These are phyloP conservation scores for Drosophila paracracens DNA, from an alignment of 2,888 invertebrate genomes.

Conservation along the genomic window DNA sequence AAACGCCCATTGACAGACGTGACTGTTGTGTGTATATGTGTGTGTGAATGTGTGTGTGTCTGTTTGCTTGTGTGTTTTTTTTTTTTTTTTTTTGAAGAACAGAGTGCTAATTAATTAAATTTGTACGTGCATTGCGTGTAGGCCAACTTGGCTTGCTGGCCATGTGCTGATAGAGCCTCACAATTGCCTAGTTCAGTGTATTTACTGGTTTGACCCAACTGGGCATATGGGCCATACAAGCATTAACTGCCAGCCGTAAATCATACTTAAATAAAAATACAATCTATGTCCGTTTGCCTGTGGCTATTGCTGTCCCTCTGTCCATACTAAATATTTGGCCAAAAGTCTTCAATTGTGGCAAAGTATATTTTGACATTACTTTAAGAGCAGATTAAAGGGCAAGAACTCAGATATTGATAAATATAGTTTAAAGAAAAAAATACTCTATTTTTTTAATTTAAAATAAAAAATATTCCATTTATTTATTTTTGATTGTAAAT, in stretches of 20 bases:
- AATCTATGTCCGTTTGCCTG: constrained; percentile 38
- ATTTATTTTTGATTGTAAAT: background rate
- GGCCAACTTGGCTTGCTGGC: constrained; percentile 61
- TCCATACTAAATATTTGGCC: constrained; percentile 26
- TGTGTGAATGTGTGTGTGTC: background rate
- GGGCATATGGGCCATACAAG: constrained; percentile 38
- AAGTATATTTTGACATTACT: background rate
- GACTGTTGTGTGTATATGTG: constrained; percentile 40
- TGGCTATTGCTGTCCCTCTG: background rate
- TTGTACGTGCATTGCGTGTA: constrained; percentile 71
- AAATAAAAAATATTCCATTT: too few relatives aligned
- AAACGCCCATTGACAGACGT: constrained; percentile 53
- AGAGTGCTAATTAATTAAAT: constrained; percentile 79
- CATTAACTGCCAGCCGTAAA: constrained; percentile 70
- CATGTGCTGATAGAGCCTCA: constrained; percentile 67
- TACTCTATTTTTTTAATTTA: too few relatives aligned
- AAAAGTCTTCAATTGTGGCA: background rate
- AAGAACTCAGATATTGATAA: background rate
- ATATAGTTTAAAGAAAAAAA: background rate
- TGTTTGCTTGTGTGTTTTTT: constrained; percentile 18
- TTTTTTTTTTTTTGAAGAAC: constrained; percentile 60
- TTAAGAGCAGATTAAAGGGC: background rate
- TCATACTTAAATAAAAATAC: constrained; percentile 71
- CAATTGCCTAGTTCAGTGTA: constrained; percentile 27
- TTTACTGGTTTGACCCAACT: constrained; percentile 21